phyloP scores from a whole-genome alignment of 1,140 invertebrate species.

The Drosophila ananassae region DNA sequence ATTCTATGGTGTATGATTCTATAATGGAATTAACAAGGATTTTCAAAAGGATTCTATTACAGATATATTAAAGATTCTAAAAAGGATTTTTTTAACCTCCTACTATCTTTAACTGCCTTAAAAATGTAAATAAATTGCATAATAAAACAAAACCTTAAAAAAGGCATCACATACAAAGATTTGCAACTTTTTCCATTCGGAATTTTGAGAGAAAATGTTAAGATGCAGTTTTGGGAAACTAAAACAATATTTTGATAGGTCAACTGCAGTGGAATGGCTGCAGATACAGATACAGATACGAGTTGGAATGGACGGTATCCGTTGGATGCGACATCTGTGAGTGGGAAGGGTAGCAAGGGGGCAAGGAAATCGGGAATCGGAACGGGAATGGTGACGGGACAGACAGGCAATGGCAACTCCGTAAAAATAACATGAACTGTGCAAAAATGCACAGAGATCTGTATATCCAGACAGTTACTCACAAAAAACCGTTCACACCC shows the following conservation, averaged over 20 bases:
- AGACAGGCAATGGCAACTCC: conserved; percentile 72
- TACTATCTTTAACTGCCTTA: not conserved
- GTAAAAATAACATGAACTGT: conserved; percentile 78
- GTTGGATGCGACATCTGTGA: conserved; percentile 33
- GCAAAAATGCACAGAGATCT: conserved; percentile 61
- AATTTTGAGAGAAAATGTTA: conserved; percentile 31
- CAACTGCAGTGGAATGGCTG: conserved; percentile 52
- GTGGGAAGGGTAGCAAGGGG: not conserved
- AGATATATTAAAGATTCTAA: too few species aligned
- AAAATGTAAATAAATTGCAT: not conserved
- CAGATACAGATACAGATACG: conserved; percentile 40
- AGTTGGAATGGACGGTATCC: conserved; percentile 15
- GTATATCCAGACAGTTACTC: conserved; percentile 38
- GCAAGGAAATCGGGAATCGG: conserved; percentile 18
- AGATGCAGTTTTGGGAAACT: conserved; percentile 61
- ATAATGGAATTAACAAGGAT: too few species aligned
- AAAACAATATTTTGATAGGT: conserved; percentile 77
- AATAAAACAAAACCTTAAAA: not conserved
- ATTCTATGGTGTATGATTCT: too few species aligned
- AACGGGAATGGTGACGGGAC: conserved; percentile 43
- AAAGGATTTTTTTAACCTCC: too few species aligned
- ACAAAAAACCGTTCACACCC: conserved; percentile 37
- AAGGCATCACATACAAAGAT: not conserved
- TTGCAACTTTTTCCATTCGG: conserved; percentile 55
- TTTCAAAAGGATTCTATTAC: too few species aligned